Percentiles rank a stretch among this genome's conserved stretches.
These are phyloP conservation scores for Invenusta paracnida DNA, from an alignment of 2,888 invertebrate species.

Conservation along the genomic window DNA sequence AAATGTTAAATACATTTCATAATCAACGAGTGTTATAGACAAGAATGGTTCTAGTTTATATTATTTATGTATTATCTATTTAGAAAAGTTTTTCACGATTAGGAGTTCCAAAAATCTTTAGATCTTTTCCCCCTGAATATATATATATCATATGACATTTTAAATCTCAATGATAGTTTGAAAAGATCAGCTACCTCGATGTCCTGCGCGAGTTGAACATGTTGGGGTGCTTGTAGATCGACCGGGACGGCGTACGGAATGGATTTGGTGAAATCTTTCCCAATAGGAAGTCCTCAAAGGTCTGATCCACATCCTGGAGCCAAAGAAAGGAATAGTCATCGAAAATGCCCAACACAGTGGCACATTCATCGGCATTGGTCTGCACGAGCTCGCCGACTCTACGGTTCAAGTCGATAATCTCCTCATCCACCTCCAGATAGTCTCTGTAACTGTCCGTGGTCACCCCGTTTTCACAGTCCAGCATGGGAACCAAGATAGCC, in stretches of 20 bases:
- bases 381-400: constrained; percentile 55
- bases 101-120: too few species aligned
- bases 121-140: too few species aligned
- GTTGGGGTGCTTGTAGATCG: constrained; percentile 42
- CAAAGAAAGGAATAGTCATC: constrained; percentile 57
- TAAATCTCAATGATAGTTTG: too few species aligned
- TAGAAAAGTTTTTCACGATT: too few species aligned
- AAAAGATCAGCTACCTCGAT: constrained; percentile 13
- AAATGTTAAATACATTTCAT: too few species aligned
- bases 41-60: too few species aligned
- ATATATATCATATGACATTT: too few species aligned
- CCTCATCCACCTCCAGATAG: constrained; percentile 56
- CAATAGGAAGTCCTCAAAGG: constrained; percentile 56
- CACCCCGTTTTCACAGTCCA: constrained; percentile 54
- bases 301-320: constrained; percentile 57
- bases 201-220: constrained; percentile 36
- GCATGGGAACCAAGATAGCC: constrained; percentile 54
- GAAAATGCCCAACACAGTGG: constrained; percentile 49
- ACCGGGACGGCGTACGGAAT: constrained; percentile 50
- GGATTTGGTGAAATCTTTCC: constrained; percentile 56
- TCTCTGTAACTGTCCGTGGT: constrained; percentile 47
- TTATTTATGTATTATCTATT: too few species aligned
- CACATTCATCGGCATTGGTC: constrained; percentile 55
- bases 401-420: constrained; percentile 53
- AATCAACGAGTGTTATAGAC: too few species aligned